Conservation (phyloP, 2,888 invertebrate species). For the Graphium colonna region DNA sequence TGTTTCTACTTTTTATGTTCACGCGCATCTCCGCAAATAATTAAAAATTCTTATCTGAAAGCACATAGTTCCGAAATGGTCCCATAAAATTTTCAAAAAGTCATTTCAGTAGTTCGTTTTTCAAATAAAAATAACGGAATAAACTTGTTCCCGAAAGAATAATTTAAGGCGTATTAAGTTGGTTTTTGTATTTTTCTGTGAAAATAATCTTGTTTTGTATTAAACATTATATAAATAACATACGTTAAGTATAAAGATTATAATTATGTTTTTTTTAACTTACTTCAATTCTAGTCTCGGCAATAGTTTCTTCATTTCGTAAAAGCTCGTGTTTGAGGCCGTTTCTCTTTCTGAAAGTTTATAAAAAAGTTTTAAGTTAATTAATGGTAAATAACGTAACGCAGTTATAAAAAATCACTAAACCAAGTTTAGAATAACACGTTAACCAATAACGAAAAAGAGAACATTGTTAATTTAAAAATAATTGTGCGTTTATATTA, state of each 20-base stretch:
- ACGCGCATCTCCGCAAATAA: too few species aligned
- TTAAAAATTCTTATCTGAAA: too few species aligned
- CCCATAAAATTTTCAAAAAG: too few species aligned
- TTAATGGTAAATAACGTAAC: background rate
- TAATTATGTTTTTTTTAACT: constrained; percentile 25
- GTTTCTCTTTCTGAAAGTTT: constrained; percentile 61
- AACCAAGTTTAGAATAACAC: background rate
- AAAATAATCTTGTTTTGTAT: constrained; percentile 33
- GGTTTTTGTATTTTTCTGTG: constrained; percentile 9
- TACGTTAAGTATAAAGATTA: too few species aligned
- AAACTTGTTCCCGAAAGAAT: too few species aligned
- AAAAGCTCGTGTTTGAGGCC: constrained; percentile 70
- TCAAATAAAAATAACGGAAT: too few species aligned
- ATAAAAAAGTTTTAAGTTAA: background rate
- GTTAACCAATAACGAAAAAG: background rate
- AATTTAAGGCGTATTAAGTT: too few species aligned
- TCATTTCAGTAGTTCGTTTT: too few species aligned
- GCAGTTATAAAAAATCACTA: background rate
- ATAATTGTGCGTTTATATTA: too few species aligned
- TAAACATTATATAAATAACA: background rate
- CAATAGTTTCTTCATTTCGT: constrained; percentile 65
- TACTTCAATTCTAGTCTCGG: constrained; percentile 73
- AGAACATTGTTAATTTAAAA: too few species aligned
- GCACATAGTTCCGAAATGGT: too few species aligned
- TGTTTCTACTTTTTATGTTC: too few species aligned